Evolutionary conservation across 2,888 invertebrate genomes (phyloP).

Genomic region (Morinoia aosen): DNA sequence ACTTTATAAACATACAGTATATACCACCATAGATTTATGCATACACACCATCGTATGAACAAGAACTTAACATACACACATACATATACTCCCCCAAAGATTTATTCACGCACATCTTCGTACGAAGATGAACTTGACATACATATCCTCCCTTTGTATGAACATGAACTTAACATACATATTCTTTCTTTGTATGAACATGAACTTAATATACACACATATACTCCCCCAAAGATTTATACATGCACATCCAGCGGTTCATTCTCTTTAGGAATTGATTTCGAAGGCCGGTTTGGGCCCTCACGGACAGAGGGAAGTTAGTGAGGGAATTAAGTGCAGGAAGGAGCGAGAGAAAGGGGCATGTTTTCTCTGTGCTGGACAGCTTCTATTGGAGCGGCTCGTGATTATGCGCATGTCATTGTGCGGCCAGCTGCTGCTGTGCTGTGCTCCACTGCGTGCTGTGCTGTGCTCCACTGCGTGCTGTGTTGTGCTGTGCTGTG

Average conservation of each 20-base stretch:
- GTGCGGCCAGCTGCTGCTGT: not conserved
- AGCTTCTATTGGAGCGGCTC: slow-evolving; percentile 33
- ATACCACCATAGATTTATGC: no score
- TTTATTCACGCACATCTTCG: no score
- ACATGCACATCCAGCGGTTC: not conserved
- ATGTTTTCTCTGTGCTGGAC: slow-evolving; percentile 46
- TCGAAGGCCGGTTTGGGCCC: not conserved
- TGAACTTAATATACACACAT: no score
- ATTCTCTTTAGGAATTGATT: not conserved
- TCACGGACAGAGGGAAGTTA: not conserved
- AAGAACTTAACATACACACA: no score
- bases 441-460: not conserved
- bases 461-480: not conserved
- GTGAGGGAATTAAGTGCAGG: not conserved
- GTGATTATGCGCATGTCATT: slow-evolving; percentile 51
- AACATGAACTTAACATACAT: no score
- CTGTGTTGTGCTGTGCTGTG: not conserved
- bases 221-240: not conserved
- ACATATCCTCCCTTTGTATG: no score
- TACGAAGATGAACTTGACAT: no score
- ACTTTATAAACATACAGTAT: no score
- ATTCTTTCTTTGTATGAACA: no score
- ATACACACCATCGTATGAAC: no score
- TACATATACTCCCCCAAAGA: no score
- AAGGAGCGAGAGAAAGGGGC: slow-evolving; percentile 37